phyloP scores from a whole-genome alignment of 2,797 vertebrate species.

The Enteromius afrohamiltoni region DNA sequence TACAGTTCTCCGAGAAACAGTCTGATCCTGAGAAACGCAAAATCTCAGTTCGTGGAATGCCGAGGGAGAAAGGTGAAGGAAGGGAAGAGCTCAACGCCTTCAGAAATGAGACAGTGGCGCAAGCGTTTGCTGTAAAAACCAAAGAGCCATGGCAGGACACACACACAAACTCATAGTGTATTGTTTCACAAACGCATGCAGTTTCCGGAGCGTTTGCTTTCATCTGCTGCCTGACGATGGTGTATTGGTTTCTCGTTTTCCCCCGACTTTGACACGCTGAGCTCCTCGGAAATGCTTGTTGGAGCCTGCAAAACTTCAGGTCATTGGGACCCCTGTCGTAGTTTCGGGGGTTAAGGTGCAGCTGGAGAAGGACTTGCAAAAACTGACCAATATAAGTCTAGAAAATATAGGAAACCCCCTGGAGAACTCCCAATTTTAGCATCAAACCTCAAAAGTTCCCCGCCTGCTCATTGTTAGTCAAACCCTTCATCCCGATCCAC shows the following conservation, averaged over 20 bases:
- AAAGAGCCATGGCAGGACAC: slow-evolving; percentile 16
- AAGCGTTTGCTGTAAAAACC: slow-evolving; percentile 30
- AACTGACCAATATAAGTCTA: slow-evolving; percentile 63
- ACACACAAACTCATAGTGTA: slow-evolving; percentile 24
- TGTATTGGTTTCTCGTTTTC: slow-evolving; percentile 63
- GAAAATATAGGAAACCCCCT: slow-evolving; percentile 65
- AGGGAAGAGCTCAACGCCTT: slow-evolving; percentile 22
- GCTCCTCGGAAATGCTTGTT: slow-evolving; percentile 67
- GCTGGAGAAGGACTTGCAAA: slow-evolving; percentile 32
- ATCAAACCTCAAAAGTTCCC: neutral
- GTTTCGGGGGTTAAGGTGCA: slow-evolving; percentile 35
- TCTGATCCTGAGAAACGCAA: slow-evolving; percentile 50
- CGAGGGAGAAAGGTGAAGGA: slow-evolving; percentile 2
- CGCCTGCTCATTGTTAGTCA: slow-evolving; percentile 23
- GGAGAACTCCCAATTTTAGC: slow-evolving; percentile 20
- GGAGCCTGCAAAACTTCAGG: slow-evolving; percentile 37
- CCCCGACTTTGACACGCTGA: slow-evolving; percentile 68
- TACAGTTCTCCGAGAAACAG: slow-evolving; percentile 45
- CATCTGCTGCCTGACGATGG: neutral
- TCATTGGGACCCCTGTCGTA: slow-evolving; percentile 48
- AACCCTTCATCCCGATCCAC: slow-evolving; percentile 3
- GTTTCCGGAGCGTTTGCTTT: slow-evolving; percentile 11
- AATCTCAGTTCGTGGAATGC: slow-evolving; percentile 36
- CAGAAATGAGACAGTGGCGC: slow-evolving; percentile 23
- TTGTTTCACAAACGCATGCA: slow-evolving; percentile 25